Percentiles rank a stretch among this genome's conserved stretches.
Evolutionary conservation across 1,140 invertebrate genomes (phyloP).

Genomic region (Drosophila ohnishii): DNA sequence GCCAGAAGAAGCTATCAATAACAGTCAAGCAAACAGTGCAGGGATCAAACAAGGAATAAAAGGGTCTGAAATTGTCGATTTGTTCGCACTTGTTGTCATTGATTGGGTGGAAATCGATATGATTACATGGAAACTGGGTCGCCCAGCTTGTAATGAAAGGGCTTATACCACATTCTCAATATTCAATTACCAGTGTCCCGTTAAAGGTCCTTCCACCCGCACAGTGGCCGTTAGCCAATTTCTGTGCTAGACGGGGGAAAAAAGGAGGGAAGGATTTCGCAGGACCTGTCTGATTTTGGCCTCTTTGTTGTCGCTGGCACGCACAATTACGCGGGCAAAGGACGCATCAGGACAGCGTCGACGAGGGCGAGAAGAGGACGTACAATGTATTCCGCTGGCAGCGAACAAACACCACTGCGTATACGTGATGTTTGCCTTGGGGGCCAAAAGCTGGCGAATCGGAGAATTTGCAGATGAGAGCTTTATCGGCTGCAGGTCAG

Average conservation of each 20-base stretch:
- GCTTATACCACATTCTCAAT: constrained; percentile 41
- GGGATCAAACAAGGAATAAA: constrained; percentile 33
- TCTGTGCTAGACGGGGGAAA: constrained; percentile 2
- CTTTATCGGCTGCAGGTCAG: constrained; percentile 38
- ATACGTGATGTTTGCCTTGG: constrained; percentile 40
- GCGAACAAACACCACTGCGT: constrained; percentile 23
- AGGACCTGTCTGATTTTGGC: constrained; percentile 18
- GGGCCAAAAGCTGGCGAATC: constrained; percentile 23
- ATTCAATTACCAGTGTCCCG: constrained; percentile 48
- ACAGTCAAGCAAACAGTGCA: constrained; percentile 37
- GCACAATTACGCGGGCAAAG: constrained; percentile 51
- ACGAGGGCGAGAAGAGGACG: constrained; percentile 4
- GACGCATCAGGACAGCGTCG: constrained; percentile 18
- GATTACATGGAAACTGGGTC: constrained; percentile 38
- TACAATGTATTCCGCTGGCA: constrained; percentile 18
- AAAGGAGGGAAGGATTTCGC: neutral
- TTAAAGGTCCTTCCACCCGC: constrained; percentile 21
- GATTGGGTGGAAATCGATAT: constrained; percentile 45
- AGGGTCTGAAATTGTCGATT: constrained; percentile 35
- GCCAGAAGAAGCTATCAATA: constrained; percentile 23
- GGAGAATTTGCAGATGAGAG: constrained; percentile 29
- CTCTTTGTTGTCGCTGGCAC: constrained; percentile 43
- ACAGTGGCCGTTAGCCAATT: constrained; percentile 28
- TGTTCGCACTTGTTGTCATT: constrained; percentile 37
- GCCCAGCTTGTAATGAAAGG: constrained; percentile 23